A percentile compares a stretch with the other conserved stretches of the same genome.
phyloP scores from a whole-genome alignment of 1,140 invertebrate genomes.

The Chlorops oryzae region DNA sequence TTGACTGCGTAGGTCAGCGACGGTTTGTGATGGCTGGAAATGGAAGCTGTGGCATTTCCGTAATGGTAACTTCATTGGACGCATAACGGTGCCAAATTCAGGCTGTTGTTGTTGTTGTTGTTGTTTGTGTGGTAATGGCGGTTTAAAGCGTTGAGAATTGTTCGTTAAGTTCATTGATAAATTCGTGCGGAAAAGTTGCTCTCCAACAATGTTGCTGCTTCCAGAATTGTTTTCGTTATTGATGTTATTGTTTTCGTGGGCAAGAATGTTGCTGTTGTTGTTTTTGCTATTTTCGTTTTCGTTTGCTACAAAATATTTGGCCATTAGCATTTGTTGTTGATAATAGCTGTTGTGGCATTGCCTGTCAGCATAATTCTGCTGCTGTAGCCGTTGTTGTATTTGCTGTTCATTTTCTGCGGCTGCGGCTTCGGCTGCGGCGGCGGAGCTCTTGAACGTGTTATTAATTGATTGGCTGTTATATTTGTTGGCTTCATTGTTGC shows the following conservation, averaged over 20 bases:
- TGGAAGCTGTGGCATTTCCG: conserved; percentile 65
- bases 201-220: conserved; percentile 24
- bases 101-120: conserved; percentile 37
- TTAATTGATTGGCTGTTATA: neutral
- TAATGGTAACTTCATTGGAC: conserved; percentile 52
- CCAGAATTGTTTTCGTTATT: conserved; percentile 10
- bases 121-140: conserved; percentile 41
- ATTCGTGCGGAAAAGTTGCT: conserved; percentile 18
- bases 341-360: conserved; percentile 5
- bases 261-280: conserved; percentile 4
- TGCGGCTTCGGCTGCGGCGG: conserved; percentile 19
- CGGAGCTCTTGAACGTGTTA: neutral
- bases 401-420: conserved; percentile 8
- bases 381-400: conserved; percentile 9
- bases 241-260: conserved; percentile 7
- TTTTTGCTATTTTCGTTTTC: conserved; percentile 10
- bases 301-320: conserved; percentile 23
- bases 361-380: conserved; percentile 15
- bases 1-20: conserved; percentile 20
- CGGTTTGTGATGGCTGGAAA: conserved; percentile 55
- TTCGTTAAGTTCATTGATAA: neutral
- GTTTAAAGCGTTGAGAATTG: conserved; percentile 23
- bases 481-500: neutral
- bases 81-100: conserved; percentile 29
- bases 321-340: conserved; percentile 40